Evolutionary conservation across 2,888 invertebrate species (phyloP).

Genomic region (Byasa hedistus): DNA sequence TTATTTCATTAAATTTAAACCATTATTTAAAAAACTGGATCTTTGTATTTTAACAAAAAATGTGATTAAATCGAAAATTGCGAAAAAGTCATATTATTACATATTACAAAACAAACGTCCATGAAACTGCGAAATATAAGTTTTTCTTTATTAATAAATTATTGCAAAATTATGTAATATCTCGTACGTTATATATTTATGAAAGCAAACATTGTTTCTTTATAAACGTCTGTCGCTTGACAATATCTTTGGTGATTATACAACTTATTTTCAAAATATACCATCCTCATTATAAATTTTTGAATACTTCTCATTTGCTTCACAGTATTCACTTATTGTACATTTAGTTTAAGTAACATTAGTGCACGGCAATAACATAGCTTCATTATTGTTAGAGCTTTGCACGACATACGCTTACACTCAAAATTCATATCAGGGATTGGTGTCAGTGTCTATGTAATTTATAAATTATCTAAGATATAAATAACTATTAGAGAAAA

Average conservation of each 20-base stretch:
- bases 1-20: background rate
- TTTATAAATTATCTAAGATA: background rate
- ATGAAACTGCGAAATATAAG: background rate
- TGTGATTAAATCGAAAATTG: no score
- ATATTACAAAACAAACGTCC: background rate
- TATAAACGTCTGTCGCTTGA: background rate
- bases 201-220: background rate
- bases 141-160: background rate
- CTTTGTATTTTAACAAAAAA: no score
- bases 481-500: background rate
- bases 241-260: conserved; percentile 2
- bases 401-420: conserved; percentile 25
- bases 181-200: background rate
- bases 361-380: conserved; percentile 22
- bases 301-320: conserved; percentile 4
- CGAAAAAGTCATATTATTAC: no score
- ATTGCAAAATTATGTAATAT: background rate
- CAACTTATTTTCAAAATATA: background rate
- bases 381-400: conserved; percentile 25
- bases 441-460: conserved; percentile 2
- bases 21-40: no score
- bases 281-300: background rate
- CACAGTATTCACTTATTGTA: conserved; percentile 4
- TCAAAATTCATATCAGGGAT: conserved; percentile 6
- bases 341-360: conserved; percentile 7